Evolutionary conservation across 2,797 vertebrate genomes (phyloP).

Genomic region (Neosalanx taihuensis): DNA sequence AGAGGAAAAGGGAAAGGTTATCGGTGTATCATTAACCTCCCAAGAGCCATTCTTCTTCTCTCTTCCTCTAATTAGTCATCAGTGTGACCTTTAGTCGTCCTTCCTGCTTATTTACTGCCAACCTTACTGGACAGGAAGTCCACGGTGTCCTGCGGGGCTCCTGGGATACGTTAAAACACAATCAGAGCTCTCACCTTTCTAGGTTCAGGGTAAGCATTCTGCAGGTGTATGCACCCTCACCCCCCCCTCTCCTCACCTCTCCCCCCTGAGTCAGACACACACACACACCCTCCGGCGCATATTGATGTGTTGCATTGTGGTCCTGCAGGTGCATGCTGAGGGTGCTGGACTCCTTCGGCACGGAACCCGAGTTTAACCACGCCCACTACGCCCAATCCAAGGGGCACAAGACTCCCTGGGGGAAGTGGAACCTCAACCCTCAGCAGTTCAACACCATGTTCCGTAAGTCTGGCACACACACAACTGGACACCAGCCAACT

Average conservation of each 20-base stretch:
- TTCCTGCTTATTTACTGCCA: constrained; percentile 7
- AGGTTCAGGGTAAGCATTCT: too few relatives aligned
- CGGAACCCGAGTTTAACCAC: constrained; percentile 97
- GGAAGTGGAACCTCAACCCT: constrained; percentile 99
- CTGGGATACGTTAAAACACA: too few relatives aligned
- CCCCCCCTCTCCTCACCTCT: too few relatives aligned
- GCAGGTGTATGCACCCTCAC: too few relatives aligned
- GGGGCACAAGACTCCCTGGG: constrained; percentile 98
- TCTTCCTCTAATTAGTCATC: constrained; percentile 42
- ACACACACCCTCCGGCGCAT: too few relatives aligned
- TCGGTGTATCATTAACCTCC: constrained; percentile 8
- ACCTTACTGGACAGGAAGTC: too few relatives aligned
- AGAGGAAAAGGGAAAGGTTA: constrained; percentile 34
- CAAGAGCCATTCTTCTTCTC: constrained; percentile 2
- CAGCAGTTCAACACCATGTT: constrained; percentile 99
- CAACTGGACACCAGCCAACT: too few relatives aligned
- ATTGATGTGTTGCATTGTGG: too few relatives aligned
- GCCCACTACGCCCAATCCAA: constrained; percentile 97
- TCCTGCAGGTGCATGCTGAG: constrained; percentile 89
- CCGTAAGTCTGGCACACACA: constrained; percentile 85
- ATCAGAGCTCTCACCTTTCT: too few relatives aligned
- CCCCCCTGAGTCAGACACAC: too few relatives aligned
- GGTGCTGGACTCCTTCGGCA: constrained; percentile 96
- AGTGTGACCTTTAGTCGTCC: constrained; percentile 42
- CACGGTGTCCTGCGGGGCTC: too few relatives aligned